These are phyloP conservation scores for Marasmarcha lunaedactyla DNA, from an alignment of 2,888 invertebrate species.

Conservation along the genomic window DNA sequence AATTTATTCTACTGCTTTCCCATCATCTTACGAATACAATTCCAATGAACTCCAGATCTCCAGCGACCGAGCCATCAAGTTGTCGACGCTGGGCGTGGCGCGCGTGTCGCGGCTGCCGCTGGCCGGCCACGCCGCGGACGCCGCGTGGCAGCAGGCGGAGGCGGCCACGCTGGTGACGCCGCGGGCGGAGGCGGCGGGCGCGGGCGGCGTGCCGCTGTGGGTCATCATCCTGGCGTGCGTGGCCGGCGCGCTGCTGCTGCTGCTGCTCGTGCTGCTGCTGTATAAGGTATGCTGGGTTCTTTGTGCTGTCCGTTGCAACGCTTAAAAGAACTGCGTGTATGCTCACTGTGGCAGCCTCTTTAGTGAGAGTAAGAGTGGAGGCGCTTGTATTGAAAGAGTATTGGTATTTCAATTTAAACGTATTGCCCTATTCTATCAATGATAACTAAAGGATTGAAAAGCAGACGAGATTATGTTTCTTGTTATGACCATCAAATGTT, in stretches of 20 bases:
- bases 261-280: conserved; percentile 81
- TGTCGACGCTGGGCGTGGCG: conserved; percentile 82
- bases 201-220: conserved; percentile 85
- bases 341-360: too few species aligned
- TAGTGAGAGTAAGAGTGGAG: too few species aligned
- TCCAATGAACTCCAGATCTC: conserved; percentile 45
- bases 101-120: conserved; percentile 80
- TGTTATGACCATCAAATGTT: too few species aligned
- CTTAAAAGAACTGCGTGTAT: too few species aligned
- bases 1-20: too few species aligned
- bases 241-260: conserved; percentile 81
- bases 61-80: conserved; percentile 64
- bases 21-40: too few species aligned
- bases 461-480: too few species aligned
- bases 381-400: too few species aligned
- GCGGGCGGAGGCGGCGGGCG: conserved; percentile 72
- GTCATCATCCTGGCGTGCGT: conserved; percentile 87
- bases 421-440: too few species aligned
- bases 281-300: conserved; percentile 80
- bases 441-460: too few species aligned
- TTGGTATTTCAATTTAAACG: too few species aligned
- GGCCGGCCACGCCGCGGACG: conserved; percentile 73
- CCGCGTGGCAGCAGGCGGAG: conserved; percentile 74
- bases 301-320: neutral
- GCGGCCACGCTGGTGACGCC: conserved; percentile 80